Conservation (phyloP, 2,797 vertebrate genomes). For the Chaetodon trifasciatus region DNA sequence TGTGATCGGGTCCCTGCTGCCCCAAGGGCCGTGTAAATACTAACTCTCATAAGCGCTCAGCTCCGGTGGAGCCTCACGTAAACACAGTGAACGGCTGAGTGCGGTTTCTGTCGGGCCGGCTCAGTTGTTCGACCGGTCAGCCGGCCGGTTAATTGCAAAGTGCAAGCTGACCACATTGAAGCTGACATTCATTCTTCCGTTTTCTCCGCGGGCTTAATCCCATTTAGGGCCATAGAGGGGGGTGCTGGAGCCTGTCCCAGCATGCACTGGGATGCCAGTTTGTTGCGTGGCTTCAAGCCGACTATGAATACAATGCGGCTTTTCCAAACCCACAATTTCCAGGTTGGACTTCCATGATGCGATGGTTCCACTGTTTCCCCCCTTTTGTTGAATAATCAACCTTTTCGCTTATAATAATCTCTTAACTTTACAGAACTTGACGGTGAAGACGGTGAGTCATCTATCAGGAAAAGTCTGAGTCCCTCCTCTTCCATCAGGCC, state of each 20-base stretch:
- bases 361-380: constrained; percentile 27
- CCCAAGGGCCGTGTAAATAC: constrained; percentile 40
- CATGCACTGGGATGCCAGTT: constrained; percentile 43
- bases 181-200: constrained; percentile 59
- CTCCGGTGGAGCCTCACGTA: constrained; percentile 28
- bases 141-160: constrained; percentile 43
- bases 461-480: constrained; percentile 20
- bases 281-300: constrained; percentile 15
- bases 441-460: constrained; percentile 63
- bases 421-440: constrained; percentile 40
- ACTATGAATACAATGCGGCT: constrained; percentile 20
- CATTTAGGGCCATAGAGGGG: constrained; percentile 34
- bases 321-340: constrained; percentile 54
- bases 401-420: constrained; percentile 51
- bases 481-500: constrained; percentile 27
- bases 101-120: constrained; percentile 41
- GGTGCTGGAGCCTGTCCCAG: constrained; percentile 29
- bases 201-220: constrained; percentile 54
- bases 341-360: constrained; percentile 27
- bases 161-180: constrained; percentile 50
- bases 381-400: constrained; percentile 42
- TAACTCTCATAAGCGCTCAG: constrained; percentile 36
- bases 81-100: constrained; percentile 15
- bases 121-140: constrained; percentile 37
- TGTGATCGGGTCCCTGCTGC: constrained; percentile 15